phyloP scores from a whole-genome alignment of 2,113 vertebrate genomes.

The Elephas maximus region DNA sequence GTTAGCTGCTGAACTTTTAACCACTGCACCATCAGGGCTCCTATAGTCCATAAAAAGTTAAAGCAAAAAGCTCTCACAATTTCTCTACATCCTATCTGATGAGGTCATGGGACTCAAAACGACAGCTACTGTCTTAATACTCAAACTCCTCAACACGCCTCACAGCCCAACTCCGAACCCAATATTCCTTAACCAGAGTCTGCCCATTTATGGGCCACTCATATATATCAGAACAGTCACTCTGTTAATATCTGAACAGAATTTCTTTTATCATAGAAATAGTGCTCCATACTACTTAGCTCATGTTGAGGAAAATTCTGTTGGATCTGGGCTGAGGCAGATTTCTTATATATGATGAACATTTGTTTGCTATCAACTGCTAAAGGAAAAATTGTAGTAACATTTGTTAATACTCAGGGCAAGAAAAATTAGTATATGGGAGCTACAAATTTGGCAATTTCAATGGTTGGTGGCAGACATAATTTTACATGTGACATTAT shows the following conservation, averaged over 20 bases:
- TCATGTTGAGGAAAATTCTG: neutral
- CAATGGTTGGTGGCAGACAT: constrained; percentile 57
- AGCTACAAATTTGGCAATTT: constrained; percentile 73
- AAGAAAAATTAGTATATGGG: constrained; percentile 75
- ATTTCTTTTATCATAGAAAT: neutral
- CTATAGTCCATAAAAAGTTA: neutral
- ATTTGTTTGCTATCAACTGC: constrained; percentile 1
- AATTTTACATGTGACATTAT: constrained; percentile 24
- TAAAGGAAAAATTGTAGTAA: constrained; percentile 52
- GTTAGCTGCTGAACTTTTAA: too few relatives aligned
- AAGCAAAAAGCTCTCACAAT: constrained; percentile 54
- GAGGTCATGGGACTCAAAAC: neutral
- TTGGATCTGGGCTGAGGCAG: neutral
- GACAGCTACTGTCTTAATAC: constrained; percentile 6
- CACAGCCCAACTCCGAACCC: neutral
- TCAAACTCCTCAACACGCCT: constrained; percentile 21
- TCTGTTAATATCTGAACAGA: neutral
- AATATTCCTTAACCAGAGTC: neutral
- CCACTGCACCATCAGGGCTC: too few relatives aligned
- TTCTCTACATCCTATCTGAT: neutral
- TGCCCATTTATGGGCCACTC: neutral
- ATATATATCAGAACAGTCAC: too few relatives aligned
- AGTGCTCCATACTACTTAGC: neutral
- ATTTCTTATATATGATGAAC: constrained; percentile 40
- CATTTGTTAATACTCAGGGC: constrained; percentile 31